Conservation (phyloP, 2,113 vertebrate genomes). For the Melanerpes formicivorus region DNA sequence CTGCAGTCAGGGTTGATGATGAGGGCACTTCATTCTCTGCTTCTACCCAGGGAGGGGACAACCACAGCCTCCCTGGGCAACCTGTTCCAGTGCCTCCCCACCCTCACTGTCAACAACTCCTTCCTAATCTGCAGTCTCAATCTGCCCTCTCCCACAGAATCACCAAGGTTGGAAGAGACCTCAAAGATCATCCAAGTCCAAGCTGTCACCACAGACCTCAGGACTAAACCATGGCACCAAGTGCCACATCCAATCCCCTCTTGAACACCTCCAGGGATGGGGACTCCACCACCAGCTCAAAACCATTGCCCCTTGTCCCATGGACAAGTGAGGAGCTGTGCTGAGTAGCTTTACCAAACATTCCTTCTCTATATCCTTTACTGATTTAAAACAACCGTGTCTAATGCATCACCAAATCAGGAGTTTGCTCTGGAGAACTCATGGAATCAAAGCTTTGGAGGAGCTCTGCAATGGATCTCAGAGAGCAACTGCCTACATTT, state of each 20-base stretch:
- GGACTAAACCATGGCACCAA: no score
- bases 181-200: no score
- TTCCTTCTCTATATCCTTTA: not conserved
- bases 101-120: no score
- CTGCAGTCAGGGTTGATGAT: not conserved
- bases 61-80: no score
- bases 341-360: not conserved
- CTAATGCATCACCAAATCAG: not conserved
- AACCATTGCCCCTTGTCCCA: not conserved
- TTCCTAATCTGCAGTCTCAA: no score
- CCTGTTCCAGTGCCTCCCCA: no score
- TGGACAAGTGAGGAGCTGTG: not conserved
- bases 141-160: no score
- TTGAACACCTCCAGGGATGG: no score
- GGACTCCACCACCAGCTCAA: not conserved
- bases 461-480: not conserved
- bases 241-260: no score
- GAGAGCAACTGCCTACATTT: not conserved
- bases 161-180: no score
- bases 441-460: not conserved
- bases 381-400: not conserved
- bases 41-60: not conserved
- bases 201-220: no score
- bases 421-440: not conserved
- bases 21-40: not conserved